phyloP scores from a whole-genome alignment of 2,888 invertebrate genomes.

The Quadroppia sp. region DNA sequence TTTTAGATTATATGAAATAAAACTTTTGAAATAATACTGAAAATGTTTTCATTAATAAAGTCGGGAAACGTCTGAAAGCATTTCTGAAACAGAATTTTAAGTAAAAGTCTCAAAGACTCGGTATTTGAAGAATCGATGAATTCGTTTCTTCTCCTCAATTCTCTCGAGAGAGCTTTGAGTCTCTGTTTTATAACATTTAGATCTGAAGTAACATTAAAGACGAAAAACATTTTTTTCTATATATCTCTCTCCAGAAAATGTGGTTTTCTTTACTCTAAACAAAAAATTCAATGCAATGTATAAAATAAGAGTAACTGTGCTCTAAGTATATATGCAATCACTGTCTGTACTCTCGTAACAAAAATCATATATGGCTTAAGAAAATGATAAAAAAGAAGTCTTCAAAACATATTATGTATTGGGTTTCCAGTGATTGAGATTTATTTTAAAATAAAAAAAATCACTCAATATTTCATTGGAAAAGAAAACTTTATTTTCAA shows the following conservation, averaged over 20 bases:
- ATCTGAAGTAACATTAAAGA: slow-evolving; percentile 9
- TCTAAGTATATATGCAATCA: neutral
- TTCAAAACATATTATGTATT: neutral
- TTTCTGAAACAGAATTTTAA: too few species aligned
- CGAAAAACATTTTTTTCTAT: slow-evolving; percentile 2
- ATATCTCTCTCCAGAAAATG: neutral
- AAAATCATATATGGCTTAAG: neutral
- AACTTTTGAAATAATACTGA: too few species aligned
- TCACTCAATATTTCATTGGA: neutral
- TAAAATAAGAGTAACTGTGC: slow-evolving; percentile 13
- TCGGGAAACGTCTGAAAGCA: too few species aligned
- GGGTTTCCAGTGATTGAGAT: neutral
- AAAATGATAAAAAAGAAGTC: neutral
- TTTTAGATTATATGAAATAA: too few species aligned
- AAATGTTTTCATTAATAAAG: too few species aligned
- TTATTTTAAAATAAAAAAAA: neutral
- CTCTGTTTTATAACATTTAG: slow-evolving; percentile 24
- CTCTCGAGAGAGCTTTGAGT: slow-evolving; percentile 16
- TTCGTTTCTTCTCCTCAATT: neutral
- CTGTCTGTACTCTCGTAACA: neutral
- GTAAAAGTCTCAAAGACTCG: too few species aligned
- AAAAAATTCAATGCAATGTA: slow-evolving; percentile 4
- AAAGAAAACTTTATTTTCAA: neutral
- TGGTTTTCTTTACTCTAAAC: slow-evolving; percentile 24
- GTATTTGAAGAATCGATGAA: slow-evolving; percentile 8